Evolutionary conservation across 1,140 invertebrate species (phyloP).

Genomic region (Carposina sasakii): DNA sequence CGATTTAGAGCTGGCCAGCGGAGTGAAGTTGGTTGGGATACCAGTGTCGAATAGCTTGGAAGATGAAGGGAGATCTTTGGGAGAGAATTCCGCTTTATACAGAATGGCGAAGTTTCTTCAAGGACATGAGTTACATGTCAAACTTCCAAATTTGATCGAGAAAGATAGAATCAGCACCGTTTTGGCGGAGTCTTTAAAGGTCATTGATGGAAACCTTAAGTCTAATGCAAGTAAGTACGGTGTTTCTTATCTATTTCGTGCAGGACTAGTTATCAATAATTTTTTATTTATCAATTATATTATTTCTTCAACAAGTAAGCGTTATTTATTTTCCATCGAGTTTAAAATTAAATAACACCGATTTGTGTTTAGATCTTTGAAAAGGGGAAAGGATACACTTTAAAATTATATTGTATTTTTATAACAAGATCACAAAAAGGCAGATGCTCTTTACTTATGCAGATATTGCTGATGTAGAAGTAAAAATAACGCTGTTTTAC

Average conservation of each 20-base stretch:
- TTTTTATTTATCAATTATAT: no score
- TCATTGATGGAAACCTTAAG: conserved; percentile 59
- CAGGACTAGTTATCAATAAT: neutral
- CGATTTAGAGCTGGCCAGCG: conserved; percentile 74
- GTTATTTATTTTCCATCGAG: no score
- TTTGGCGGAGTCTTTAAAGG: conserved; percentile 55
- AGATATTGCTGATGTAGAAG: no score
- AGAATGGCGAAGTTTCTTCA: conserved; percentile 78
- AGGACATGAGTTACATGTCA: conserved; percentile 80
- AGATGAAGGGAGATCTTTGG: conserved; percentile 64
- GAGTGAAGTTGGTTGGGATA: conserved; percentile 75
- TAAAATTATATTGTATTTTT: no score
- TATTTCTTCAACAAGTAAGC: no score
- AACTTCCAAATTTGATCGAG: conserved; percentile 76
- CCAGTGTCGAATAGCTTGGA: conserved; percentile 60
- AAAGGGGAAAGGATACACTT: no score
- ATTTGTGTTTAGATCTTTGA: no score
- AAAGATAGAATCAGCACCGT: conserved; percentile 61
- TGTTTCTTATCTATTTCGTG: neutral
- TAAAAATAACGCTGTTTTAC: no score
- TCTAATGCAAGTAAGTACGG: conserved; percentile 53
- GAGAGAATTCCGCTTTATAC: conserved; percentile 71
- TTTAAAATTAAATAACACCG: no score
- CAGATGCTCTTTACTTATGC: no score
- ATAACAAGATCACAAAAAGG: no score